Evolutionary conservation across 2,113 vertebrate species (phyloP).

Genomic region (Ptychochromis oligacanthus): DNA sequence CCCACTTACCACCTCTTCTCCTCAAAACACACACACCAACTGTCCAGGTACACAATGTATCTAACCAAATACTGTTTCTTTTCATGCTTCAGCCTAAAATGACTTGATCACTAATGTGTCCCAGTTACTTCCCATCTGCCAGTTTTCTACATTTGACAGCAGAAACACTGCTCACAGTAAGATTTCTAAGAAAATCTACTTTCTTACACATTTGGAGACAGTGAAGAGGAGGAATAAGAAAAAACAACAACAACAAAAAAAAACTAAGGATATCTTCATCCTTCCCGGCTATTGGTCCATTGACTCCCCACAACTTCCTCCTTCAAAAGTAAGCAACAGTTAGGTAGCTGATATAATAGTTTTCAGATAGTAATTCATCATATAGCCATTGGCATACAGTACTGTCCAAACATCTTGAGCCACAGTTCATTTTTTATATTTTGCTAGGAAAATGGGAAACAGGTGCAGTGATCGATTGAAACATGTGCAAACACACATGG

Average conservation of each 20-base stretch:
- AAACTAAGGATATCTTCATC: neutral
- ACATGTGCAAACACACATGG: neutral
- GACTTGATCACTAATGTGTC: slow-evolving; percentile 8
- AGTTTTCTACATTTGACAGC: slow-evolving; percentile 21
- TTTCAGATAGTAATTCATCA: neutral
- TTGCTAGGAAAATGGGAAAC: neutral
- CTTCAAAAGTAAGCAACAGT: slow-evolving; percentile 4
- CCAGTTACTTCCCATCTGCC: slow-evolving; percentile 25
- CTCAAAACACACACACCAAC: slow-evolving; percentile 47
- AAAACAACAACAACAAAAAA: neutral
- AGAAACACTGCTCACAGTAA: slow-evolving; percentile 17
- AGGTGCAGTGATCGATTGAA: neutral
- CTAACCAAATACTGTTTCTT: slow-evolving; percentile 14
- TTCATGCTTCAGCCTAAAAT: slow-evolving; percentile 17
- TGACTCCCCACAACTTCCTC: neutral
- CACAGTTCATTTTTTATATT: too few species aligned
- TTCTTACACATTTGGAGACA: slow-evolving; percentile 2
- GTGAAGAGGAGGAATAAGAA: neutral
- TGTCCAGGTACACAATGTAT: slow-evolving; percentile 55
- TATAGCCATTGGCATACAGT: neutral
- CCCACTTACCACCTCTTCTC: slow-evolving; percentile 57
- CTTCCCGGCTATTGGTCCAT: slow-evolving; percentile 1
- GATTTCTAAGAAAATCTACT: slow-evolving; percentile 10
- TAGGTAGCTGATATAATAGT: neutral
- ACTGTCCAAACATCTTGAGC: neutral